Base-by-base conservation (phyloP, 30 jellyfish, hydroid and myxozoan species). In the Sanderia malayensis region DNA sequence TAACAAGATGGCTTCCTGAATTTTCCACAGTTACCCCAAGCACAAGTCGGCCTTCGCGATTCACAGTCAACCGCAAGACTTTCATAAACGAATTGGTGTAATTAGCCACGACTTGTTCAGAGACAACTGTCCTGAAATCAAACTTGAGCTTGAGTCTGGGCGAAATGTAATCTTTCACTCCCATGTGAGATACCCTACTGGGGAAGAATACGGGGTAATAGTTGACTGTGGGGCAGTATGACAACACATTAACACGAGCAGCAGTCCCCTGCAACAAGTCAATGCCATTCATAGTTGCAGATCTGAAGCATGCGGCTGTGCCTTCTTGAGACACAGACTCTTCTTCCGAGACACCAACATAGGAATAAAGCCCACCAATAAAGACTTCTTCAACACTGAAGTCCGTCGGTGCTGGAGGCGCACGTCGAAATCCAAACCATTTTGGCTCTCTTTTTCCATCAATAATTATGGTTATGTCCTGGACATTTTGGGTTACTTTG, bases 351-450 rank as follows among this genome's bases (percentile, higher is more conserved):
- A 84, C 70, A 29, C 89, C 84, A 34, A 70, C 78, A 65, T 86
- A 92, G 0, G 98, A 70, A 61, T 84, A 74, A 31, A 67, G 72
- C 10, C 98, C 98, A 17, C 94, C 96, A 67, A 92, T 37, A 31
- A 79, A 65, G 15, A 92, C 96, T 55, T 61, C 82, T 20, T 95
- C 86, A 4, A 82, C 81, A 27, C 95, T 77, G 75, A 92, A 67
- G 45, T 79, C 95, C 34, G 85, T 92, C 18, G 89, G 90, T 0
- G 98, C 94, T 2, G 97, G 97, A 9, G 97, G 97, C 4, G 97
- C 87, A 26, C 84, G 78, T 70, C 89, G 44, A 44, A 81, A 89
- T 3, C 97, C 97, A 58, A 81, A 81, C 58, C 34, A 47, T 28
- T 72, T 57, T 60, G 93, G 93, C 23, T 61, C 82, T 60, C 86